These are phyloP conservation scores for Lithobius niger DNA, from an alignment of 1,140 invertebrate genomes.

Conservation along the genomic window DNA sequence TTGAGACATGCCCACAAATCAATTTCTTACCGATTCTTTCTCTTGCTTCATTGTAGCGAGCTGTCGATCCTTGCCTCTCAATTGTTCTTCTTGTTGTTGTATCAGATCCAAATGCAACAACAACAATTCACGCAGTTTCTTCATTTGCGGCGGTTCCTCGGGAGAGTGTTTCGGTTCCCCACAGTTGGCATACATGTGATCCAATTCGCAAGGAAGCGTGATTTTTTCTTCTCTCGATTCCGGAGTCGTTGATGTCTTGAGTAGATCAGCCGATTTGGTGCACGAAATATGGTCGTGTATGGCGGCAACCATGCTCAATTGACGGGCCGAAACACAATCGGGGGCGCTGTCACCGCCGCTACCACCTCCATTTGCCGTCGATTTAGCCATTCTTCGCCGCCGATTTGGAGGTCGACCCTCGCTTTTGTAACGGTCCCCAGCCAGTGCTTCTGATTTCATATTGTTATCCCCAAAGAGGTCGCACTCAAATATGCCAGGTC, in stretches of 20 bases:
- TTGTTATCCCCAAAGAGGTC: too few relatives aligned
- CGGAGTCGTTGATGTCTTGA: not conserved
- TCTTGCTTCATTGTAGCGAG: constrained; percentile 44
- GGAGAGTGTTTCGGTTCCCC: not conserved
- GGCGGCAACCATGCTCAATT: constrained; percentile 25
- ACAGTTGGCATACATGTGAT: constrained; percentile 17
- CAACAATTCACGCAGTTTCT: constrained; percentile 36
- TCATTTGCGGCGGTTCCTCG: not conserved
- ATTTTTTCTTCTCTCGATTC: constrained; percentile 7
- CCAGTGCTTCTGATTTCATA: too few relatives aligned
- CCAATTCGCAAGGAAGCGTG: constrained; percentile 5
- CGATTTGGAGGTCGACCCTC: too few relatives aligned
- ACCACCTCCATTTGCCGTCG: too few relatives aligned
- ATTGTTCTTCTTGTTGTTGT: constrained; percentile 54
- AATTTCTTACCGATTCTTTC: constrained; percentile 50
- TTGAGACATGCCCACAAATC: too few relatives aligned
- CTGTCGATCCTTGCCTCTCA: constrained; percentile 49
- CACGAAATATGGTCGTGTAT: constrained; percentile 26
- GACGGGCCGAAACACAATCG: too few relatives aligned
- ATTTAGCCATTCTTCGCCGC: too few relatives aligned
- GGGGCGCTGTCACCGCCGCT: too few relatives aligned
- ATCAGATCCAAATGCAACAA: constrained; percentile 56
- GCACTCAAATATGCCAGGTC: too few relatives aligned
- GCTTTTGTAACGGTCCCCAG: too few relatives aligned
- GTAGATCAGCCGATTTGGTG: constrained; percentile 18